Evolutionary conservation across 2,113 vertebrate species (phyloP), one percentile per base, ranked within the genome.

Genomic region (Pipra filicauda): DNA sequence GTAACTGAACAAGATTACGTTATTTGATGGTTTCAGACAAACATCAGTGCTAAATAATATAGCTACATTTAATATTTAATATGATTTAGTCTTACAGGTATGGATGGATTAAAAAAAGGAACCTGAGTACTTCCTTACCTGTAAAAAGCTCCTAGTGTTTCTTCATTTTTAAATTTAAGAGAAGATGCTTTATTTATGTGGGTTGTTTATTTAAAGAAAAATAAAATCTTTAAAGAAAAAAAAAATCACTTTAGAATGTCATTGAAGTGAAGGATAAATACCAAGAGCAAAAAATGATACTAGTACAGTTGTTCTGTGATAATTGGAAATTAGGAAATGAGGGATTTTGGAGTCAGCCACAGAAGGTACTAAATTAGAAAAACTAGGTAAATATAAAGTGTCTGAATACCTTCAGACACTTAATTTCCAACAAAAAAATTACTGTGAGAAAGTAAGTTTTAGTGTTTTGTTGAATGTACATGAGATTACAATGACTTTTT

Each of bases 11-110:
- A 88, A 93, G 78, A 89, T 92, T 72, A 92, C 52, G 23, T 79
- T 92, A 80, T 86, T 57, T 89, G 31, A 69, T 92, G n/a, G 7
- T 64, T 95, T 90, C 61, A 80, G 75, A 72, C 48, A 92, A 94
- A 73, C 28, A 43, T 41, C 31, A 30, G 20, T 62, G 51, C 64
- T 91, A 80, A 85, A 64, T 82, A 54, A 86, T 76, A 75, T 27
- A 49, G 10, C 72, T 61, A 21, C 1, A 7, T 83, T 92, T 91
- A 69, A 75, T 73, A 51, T 92, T 84, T 76, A 77, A 67, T 83
- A 37, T 74, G 14, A 81, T 46, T 69, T 88, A 61, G 75, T 46
- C 46, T 70, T 88, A 51, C 2, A 64, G 46, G 37, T 77, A 49
- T 21, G 11, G n/a, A 71, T 44, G 46, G 76, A 16, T 88, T 4